These are phyloP conservation scores for Cinclus mexicanus DNA, from an alignment of 2,113 vertebrate species.

Conservation along the genomic window DNA sequence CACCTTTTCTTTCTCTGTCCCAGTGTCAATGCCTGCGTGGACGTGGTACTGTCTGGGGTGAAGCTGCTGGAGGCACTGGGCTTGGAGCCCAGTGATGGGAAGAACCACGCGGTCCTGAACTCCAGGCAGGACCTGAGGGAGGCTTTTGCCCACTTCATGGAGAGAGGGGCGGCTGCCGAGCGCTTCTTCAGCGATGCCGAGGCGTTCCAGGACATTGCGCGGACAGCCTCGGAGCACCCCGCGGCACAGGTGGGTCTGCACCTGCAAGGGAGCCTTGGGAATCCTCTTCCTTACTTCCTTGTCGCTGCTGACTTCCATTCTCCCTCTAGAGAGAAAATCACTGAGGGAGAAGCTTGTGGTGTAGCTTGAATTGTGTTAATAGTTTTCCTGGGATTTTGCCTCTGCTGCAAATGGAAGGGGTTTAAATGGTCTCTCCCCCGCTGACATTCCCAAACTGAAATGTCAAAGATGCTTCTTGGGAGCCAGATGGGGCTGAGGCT, in stretches of 20 bases:
- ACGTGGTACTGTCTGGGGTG: constrained; percentile 93
- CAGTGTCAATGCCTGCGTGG: constrained; percentile 95
- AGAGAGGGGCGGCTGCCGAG: constrained; percentile 89
- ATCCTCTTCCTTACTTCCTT: accelerated
- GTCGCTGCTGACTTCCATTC: accelerated
- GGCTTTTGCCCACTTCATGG: constrained; percentile 89
- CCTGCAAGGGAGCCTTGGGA: accelerated
- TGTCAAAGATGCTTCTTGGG: neutral
- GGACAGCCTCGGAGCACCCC: constrained; percentile 82
- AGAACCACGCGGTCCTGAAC: constrained; percentile 82
- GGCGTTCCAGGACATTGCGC: constrained; percentile 83
- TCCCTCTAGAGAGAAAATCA: neutral
- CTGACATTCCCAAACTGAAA: neutral
- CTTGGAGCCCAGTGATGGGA: constrained; percentile 76
- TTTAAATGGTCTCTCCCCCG: neutral
- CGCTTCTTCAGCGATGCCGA: constrained; percentile 89
- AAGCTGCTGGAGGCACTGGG: constrained; percentile 88
- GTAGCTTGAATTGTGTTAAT: neutral
- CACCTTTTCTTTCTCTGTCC: neutral
- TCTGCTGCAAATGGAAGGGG: neutral
- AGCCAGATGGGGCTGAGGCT: neutral
- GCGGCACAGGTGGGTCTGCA: constrained; percentile 82
- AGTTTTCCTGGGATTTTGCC: neutral
- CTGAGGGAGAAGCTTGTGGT: neutral
- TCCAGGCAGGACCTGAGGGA: constrained; percentile 85